phyloP scores from a whole-genome alignment of 2,797 vertebrate species.

The Pteronotus mesoamericanus region DNA sequence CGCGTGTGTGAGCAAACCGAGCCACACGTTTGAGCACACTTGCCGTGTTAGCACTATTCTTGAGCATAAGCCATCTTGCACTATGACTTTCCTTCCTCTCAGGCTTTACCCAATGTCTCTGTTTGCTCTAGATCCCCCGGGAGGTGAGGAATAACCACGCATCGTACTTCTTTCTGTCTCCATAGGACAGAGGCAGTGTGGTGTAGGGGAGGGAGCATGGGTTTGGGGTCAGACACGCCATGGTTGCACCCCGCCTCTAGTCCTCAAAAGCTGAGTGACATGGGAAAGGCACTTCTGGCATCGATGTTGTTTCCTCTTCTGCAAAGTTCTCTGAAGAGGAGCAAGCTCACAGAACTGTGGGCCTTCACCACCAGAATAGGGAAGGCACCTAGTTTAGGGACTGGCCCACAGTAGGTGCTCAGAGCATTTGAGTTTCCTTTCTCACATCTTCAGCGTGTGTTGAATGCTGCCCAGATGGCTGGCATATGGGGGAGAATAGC shows the following conservation, averaged over 20 bases:
- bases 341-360: neutral
- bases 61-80: neutral
- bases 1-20: accelerated
- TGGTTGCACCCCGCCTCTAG: accelerated
- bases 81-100: neutral
- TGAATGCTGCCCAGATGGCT: conserved; percentile 35
- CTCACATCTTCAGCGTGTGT: neutral
- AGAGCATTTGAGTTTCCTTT: neutral
- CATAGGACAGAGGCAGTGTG: neutral
- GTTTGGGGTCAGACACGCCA: accelerated
- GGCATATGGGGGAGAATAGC: conserved; percentile 11
- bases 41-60: too few relatives aligned
- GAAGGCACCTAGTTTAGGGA: neutral
- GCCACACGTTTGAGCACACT: accelerated
- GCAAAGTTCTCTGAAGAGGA: neutral
- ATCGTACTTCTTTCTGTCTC: neutral
- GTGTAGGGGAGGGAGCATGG: too few relatives aligned
- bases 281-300: neutral
- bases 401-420: neutral
- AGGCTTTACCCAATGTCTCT: neutral
- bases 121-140: neutral
- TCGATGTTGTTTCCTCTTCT: neutral
- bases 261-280: neutral
- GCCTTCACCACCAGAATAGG: neutral
- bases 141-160: neutral